Percentiles rank a stretch among this genome's conserved stretches.
phyloP scores from a whole-genome alignment of 2,888 invertebrate species.

The Fissipunctia ypsillon region DNA sequence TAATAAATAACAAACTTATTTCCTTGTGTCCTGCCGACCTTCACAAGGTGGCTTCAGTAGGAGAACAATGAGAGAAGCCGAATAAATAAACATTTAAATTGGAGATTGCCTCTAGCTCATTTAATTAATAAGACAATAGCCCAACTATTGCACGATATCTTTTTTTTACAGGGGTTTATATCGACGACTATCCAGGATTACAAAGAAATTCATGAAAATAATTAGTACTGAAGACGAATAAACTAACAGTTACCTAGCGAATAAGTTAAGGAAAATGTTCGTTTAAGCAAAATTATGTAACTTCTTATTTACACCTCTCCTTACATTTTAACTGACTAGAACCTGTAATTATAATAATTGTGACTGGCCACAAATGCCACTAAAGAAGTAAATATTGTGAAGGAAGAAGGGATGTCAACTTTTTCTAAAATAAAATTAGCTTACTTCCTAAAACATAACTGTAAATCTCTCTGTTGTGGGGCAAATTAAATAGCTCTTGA shows the following conservation, averaged over 20 bases:
- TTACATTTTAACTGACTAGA: not conserved
- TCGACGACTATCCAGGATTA: not conserved
- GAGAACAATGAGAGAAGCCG: not conserved
- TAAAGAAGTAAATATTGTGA: too few species aligned
- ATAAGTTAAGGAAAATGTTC: not conserved
- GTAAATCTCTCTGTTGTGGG: conserved; percentile 47
- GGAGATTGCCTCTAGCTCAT: not conserved
- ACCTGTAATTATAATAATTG: not conserved
- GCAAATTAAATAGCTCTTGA: conserved; percentile 31
- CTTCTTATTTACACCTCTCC: not conserved
- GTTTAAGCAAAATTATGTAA: not conserved
- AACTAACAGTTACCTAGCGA: not conserved
- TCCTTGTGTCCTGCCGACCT: too few species aligned
- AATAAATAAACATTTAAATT: not conserved
- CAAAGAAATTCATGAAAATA: not conserved
- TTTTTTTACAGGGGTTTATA: too few species aligned
- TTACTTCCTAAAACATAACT: too few species aligned
- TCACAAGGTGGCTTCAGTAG: not conserved
- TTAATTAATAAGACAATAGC: not conserved
- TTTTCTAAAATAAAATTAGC: too few species aligned
- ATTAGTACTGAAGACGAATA: not conserved
- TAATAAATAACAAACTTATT: too few species aligned
- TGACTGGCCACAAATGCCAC: not conserved
- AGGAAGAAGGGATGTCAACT: too few species aligned
- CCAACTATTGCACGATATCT: not conserved